Evolutionary conservation across 2,797 vertebrate genomes (phyloP), one percentile per base, ranked within the genome.

Genomic region (Enteromius fasciolatus): DNA sequence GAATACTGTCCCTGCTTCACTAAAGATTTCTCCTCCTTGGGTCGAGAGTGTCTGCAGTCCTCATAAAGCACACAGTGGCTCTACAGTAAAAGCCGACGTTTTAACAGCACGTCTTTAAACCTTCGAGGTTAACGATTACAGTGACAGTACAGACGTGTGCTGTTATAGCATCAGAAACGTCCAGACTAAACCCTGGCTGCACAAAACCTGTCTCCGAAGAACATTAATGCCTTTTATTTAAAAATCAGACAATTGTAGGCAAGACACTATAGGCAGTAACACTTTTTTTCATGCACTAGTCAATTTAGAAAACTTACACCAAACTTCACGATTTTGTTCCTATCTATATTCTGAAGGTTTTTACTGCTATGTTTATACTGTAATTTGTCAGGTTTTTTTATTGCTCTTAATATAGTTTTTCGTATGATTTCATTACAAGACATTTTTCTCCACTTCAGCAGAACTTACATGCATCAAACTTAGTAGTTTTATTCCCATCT

Each of bases 61-160:
- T 79, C 23, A 15, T 80, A 59, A 70, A 80, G 50, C 36, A 23
- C 33, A 54, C 15, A 28, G 0, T 15, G 6, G 25, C 1, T 9
- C 48, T 68, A n/a, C 48, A 28, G 63, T 68, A 33, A 59, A 59
- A 44, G 15, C 23, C 28, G 78, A 80, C 17, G 2, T 23, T 80
- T 80, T 70, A 46, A 72, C 67, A 46, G 52, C 52, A 28, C 6
- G 1, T 1, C 11, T 59, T 70, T 70, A 59, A 80, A 70, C 3
- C 48, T 2, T 23, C 48, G 33, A 79, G 77, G 77, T 69, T 54
- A 69, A 68, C 77, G 23, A 25, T 52, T 54, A 69, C 64, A 28
- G 48, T 18, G 63, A 20, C 18, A 6, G 46, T 25, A 36, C n/a
- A 67, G n/a, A 68, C 64, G 0, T 54, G 48, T 7, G 36, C 10